Evolutionary conservation across 2,113 vertebrate genomes (phyloP).

Genomic region (Sinocyclocheilus maitianheensis): DNA sequence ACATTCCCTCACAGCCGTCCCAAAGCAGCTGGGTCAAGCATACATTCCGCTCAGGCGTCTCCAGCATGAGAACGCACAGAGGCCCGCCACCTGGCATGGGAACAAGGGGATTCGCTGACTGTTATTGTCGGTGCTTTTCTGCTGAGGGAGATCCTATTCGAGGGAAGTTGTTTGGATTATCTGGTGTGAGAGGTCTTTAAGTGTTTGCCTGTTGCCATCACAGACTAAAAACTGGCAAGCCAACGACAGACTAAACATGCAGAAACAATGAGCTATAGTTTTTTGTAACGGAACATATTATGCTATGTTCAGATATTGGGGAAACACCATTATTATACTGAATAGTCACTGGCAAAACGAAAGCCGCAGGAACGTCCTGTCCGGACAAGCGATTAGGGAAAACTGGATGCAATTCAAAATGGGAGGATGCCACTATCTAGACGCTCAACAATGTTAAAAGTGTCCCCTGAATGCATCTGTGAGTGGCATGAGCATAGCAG

Average conservation of each 20-base stretch:
- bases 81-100: conserved; percentile 59
- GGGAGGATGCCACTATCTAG: conserved; percentile 5
- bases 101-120: conserved; percentile 64
- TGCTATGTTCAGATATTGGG: conserved; percentile 58
- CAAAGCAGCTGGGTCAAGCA: conserved; percentile 35
- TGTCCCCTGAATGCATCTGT: neutral
- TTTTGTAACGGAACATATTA: conserved; percentile 20
- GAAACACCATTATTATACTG: conserved; percentile 61
- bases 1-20: conserved; percentile 60
- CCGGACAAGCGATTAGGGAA: conserved; percentile 58
- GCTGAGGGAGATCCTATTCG: conserved; percentile 54
- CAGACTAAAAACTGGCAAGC: conserved; percentile 30
- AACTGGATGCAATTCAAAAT: conserved; percentile 42
- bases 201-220: conserved; percentile 63
- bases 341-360: neutral
- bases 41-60: conserved; percentile 57
- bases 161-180: conserved; percentile 55
- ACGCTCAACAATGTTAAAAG: neutral
- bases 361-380: conserved; percentile 56
- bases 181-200: conserved; percentile 47
- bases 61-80: conserved; percentile 50
- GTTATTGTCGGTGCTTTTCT: conserved; percentile 5
- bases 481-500: neutral
- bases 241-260: conserved; percentile 45
- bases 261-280: conserved; percentile 19